Evolutionary conservation across 2,888 invertebrate species (phyloP), one percentile per base, ranked within the genome.

Genomic region (Drosophila affinis): DNA sequence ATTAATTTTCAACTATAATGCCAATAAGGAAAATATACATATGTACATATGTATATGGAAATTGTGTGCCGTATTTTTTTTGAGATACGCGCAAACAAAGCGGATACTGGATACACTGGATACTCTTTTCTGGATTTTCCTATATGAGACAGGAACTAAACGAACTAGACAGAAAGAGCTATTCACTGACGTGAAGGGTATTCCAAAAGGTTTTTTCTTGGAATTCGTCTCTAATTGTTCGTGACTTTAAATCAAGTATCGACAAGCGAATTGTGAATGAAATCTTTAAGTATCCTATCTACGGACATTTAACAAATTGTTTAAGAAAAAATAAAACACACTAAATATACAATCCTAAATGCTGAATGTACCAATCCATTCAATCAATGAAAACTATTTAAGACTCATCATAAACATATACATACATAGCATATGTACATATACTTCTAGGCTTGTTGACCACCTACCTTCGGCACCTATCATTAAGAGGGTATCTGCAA

Each of bases 231-330:
- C 39, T 39, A 5, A 14, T 12, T 5, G 27, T 1, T 44, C 71
- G 18, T 34, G 24, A 29, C 29, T 48, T 55, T 78, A 67, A 83
- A 81, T 83, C 55, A 67, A 24, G 44, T 52, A 53, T 32, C 34
- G 81, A 72, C 78, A 64, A 48, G 29, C 52, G 72, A 78, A 87
- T 83, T 83, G 72, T 3, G 3, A 32, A 32, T 10, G 10, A 32
- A 32, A 12, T 32, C 10, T 32, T 34, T 12, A 34, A 34, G 4
- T 12, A 27, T 12, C 12, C 32, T 14, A 14, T 39, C 6, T 6
- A 39, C 4, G 39, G 6, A 34, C 34, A 14, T 14, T 4, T 6
- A 14, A 39, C 14, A 39, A 3, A 10, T 34, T 12, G 4, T 2
- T 3, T 34, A 2, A 14, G 14, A 3, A 10, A 24, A 24, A 29